A percentile compares a stretch with the other conserved stretches of the same genome.
These are phyloP conservation scores for Drosophila biarmipes DNA, from an alignment of 1,140 invertebrate species.

Conservation along the genomic window DNA sequence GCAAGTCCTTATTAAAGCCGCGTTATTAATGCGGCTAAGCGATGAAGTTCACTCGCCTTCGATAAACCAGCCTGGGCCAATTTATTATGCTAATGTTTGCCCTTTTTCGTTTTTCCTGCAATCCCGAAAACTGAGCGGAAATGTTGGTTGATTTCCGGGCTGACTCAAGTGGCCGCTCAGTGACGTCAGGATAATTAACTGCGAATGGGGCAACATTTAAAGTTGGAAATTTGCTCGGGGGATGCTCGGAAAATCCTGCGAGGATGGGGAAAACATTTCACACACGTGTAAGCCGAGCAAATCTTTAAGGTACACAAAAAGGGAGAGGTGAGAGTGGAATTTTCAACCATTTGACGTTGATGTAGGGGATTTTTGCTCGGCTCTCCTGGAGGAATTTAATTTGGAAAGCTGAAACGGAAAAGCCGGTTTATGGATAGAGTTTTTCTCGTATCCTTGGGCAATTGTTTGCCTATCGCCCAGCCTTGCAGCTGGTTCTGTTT, in stretches of 20 bases:
- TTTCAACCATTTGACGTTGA: slow-evolving; percentile 10
- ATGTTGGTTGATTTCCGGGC: slow-evolving; percentile 44
- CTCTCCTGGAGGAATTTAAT: slow-evolving; percentile 55
- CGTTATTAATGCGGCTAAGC: slow-evolving; percentile 67
- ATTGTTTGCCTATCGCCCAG: slow-evolving; percentile 66
- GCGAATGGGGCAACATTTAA: slow-evolving; percentile 61
- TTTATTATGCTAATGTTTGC: slow-evolving; percentile 66
- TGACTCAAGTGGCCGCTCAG: slow-evolving; percentile 26
- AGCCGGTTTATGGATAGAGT: slow-evolving; percentile 20
- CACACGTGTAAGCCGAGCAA: slow-evolving; percentile 64
- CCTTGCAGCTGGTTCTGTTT: slow-evolving; percentile 73
- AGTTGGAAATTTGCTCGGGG: slow-evolving; percentile 25
- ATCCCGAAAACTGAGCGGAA: slow-evolving; percentile 31
- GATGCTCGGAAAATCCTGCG: slow-evolving; percentile 1
- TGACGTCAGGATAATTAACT: slow-evolving; percentile 78
- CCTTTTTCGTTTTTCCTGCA: slow-evolving; percentile 11
- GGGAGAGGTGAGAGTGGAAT: not conserved
- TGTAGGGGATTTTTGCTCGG: not conserved
- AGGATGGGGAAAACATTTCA: slow-evolving; percentile 41
- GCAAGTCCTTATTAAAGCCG: slow-evolving; percentile 47
- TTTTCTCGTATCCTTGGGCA: slow-evolving; percentile 16
- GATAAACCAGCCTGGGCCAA: slow-evolving; percentile 34
- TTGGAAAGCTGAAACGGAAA: slow-evolving; percentile 22
- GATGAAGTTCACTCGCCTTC: slow-evolving; percentile 55
- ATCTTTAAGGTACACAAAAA: not conserved